phyloP scores from a whole-genome alignment of 92 coral and sea anemone species.

The Phenganax stokvisi region DNA sequence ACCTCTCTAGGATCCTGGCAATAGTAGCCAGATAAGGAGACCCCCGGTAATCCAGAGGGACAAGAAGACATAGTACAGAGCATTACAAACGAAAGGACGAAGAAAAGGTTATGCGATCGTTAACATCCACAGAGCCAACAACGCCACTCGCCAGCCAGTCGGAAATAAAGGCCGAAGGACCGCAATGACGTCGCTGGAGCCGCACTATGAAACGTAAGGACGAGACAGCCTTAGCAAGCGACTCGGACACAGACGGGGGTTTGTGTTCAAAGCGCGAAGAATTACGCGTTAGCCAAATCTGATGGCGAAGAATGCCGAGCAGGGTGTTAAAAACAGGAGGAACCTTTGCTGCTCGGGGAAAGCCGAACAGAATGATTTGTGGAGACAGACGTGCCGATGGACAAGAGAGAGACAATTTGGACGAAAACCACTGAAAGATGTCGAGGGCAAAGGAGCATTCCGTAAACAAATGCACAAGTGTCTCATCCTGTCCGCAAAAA shows the following conservation, averaged over 20 bases:
- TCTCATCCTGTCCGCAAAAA: background rate
- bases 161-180: too few species aligned
- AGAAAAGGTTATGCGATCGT: too few species aligned
- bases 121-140: background rate
- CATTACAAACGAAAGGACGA: too few species aligned
- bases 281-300: background rate
- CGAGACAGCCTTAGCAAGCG: background rate
- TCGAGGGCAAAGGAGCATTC: background rate
- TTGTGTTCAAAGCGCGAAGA: background rate
- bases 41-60: too few species aligned
- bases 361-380: too few species aligned
- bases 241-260: background rate
- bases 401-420: too few species aligned
- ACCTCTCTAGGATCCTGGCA: too few species aligned
- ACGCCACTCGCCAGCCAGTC: background rate
- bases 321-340: background rate
- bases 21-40: too few species aligned
- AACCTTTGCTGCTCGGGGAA: too few species aligned
- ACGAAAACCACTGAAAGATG: too few species aligned
- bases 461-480: background rate
- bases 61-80: too few species aligned
- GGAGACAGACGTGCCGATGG: too few species aligned
- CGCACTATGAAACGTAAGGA: background rate
- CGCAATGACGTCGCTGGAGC: background rate
- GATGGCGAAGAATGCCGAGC: background rate